Evolutionary conservation across 2,888 invertebrate genomes (phyloP).

Genomic region (Neoaliturus tenellus): DNA sequence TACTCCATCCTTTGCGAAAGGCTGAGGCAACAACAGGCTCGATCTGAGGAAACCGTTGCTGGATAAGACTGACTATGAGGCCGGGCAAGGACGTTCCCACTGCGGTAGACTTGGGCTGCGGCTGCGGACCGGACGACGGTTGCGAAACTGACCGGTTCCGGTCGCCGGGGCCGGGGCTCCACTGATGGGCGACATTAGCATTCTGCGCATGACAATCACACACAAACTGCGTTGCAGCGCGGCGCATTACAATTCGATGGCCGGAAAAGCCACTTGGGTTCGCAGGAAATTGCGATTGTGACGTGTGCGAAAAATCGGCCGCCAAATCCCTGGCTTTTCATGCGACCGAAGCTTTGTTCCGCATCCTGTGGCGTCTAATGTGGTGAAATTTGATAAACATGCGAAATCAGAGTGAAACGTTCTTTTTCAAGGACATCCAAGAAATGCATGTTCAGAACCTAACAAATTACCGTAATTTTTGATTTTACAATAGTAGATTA

Average conservation of each 20-base stretch:
- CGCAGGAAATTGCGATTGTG: slow-evolving; percentile 21
- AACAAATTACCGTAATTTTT: too few relatives aligned
- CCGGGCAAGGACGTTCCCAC: slow-evolving; percentile 12
- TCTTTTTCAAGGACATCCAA: not conserved
- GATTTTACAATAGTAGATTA: too few relatives aligned
- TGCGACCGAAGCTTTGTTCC: not conserved
- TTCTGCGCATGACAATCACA: not conserved
- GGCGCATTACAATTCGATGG: slow-evolving; percentile 1
- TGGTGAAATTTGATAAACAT: not conserved
- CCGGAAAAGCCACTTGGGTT: slow-evolving; percentile 11
- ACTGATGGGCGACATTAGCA: too few relatives aligned
- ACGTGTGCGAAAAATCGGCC: slow-evolving; percentile 24
- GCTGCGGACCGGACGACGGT: not conserved
- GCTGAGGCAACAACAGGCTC: not conserved
- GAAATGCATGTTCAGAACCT: too few relatives aligned
- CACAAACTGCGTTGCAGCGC: not conserved
- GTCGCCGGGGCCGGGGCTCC: not conserved
- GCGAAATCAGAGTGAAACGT: not conserved
- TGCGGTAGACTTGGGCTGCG: not conserved
- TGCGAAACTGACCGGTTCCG: not conserved
- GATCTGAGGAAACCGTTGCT: not conserved
- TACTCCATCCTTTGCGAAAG: slow-evolving; percentile 10
- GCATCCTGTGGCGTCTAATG: not conserved
- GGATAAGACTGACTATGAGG: not conserved
- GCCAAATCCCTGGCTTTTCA: slow-evolving; percentile 29